Conservation (phyloP, 2,113 vertebrate species). For the Corvus moneduloides region DNA sequence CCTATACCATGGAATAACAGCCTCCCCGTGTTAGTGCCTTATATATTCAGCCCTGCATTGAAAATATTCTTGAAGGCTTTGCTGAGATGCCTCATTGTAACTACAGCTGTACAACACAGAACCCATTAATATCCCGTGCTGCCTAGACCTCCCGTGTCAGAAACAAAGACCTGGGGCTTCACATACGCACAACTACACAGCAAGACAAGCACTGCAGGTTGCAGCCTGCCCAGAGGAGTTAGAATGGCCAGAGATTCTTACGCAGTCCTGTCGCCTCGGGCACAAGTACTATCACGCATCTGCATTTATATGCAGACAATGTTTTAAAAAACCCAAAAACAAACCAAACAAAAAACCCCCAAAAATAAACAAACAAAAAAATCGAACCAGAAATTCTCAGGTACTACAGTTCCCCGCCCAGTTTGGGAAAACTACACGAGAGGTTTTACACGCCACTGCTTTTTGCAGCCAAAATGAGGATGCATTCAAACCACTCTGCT, state of each 20-base stretch:
- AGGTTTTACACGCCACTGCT: not conserved
- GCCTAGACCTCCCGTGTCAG: not conserved
- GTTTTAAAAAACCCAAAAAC: not conserved
- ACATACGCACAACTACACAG: not conserved
- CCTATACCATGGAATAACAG: not conserved
- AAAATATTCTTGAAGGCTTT: not conserved
- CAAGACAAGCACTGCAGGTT: not conserved
- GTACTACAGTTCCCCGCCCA: not conserved
- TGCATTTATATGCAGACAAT: not conserved
- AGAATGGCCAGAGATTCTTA: not conserved
- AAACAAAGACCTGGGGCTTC: not conserved
- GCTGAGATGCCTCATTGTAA: not conserved
- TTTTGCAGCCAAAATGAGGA: not conserved
- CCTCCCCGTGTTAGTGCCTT: too few species aligned
- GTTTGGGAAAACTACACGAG: not conserved
- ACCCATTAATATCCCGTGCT: not conserved
- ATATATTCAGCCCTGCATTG: not conserved
- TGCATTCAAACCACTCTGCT: not conserved
- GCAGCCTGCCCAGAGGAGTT: not conserved
- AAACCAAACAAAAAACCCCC: not conserved
- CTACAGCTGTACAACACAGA: not conserved
- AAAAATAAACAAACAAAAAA: not conserved
- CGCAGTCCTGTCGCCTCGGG: fast-evolving
- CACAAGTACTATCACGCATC: not conserved
- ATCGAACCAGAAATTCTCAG: not conserved